phyloP scores from a whole-genome alignment of 2,797 vertebrate genomes.

The Mus spretus region DNA sequence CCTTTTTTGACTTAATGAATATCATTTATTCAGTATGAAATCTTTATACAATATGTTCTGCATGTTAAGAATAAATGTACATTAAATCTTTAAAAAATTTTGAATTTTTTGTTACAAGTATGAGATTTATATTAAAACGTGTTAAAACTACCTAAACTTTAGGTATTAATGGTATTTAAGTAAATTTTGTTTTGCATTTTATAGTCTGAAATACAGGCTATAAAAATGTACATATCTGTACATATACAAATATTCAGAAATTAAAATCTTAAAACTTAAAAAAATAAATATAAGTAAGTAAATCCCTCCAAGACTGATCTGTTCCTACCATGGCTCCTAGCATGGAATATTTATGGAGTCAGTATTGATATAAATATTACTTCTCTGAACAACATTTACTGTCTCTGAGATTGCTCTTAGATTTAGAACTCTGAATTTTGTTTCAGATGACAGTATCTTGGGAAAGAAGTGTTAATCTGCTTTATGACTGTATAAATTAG shows the following conservation, averaged over 20 bases:
- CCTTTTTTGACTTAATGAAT: too few relatives aligned
- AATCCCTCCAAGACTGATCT: neutral
- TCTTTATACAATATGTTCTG: too few relatives aligned
- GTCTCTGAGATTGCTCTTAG: neutral
- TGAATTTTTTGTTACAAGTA: conserved; percentile 56
- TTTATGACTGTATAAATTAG: neutral
- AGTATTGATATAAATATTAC: neutral
- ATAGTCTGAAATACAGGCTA: conserved; percentile 40
- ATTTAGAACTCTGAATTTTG: neutral
- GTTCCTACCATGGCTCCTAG: neutral
- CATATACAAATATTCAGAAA: conserved; percentile 58
- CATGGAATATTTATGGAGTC: neutral
- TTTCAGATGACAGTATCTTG: neutral
- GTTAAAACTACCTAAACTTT: conserved; percentile 59
- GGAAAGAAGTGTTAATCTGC: neutral
- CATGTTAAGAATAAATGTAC: too few relatives aligned
- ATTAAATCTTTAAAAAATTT: too few relatives aligned
- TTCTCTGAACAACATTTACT: neutral
- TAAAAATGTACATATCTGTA: too few relatives aligned
- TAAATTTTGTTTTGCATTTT: conserved; percentile 67
- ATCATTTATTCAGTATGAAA: too few relatives aligned
- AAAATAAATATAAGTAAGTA: neutral
- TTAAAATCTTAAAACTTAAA: conserved; percentile 53
- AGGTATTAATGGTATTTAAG: conserved; percentile 69
- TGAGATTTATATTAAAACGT: conserved; percentile 64